Evolutionary conservation across 2,113 vertebrate genomes (phyloP).

Genomic region (Bubo blakistoni): DNA sequence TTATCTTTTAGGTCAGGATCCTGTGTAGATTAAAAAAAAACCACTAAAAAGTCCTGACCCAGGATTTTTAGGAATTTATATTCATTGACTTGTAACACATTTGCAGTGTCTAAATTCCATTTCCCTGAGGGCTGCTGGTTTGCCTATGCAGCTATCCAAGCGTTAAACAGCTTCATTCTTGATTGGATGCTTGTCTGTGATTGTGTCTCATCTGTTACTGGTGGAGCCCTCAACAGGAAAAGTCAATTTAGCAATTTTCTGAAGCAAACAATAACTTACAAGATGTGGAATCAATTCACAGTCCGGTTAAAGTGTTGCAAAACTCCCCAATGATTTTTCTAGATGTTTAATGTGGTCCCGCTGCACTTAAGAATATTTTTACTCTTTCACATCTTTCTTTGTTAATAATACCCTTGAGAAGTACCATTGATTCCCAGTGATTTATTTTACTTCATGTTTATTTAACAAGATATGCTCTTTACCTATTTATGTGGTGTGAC

Average conservation of each 20-base stretch:
- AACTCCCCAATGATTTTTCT: not conserved
- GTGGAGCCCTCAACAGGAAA: not conserved
- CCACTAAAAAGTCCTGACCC: not conserved
- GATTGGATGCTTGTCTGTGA: not conserved
- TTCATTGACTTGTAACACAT: not conserved
- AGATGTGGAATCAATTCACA: not conserved
- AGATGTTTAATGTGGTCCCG: not conserved
- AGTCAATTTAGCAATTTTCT: not conserved
- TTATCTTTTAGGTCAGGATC: not conserved
- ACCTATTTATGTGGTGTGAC: not conserved
- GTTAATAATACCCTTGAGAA: not conserved
- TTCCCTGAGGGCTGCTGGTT: not conserved
- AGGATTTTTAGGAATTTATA: not conserved
- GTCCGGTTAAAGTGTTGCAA: not conserved
- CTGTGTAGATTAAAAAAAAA: fast-evolving
- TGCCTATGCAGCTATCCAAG: not conserved
- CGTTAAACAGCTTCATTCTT: not conserved
- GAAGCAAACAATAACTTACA: not conserved
- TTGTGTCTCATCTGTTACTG: not conserved
- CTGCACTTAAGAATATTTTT: not conserved
- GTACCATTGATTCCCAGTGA: not conserved
- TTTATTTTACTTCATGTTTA: not conserved
- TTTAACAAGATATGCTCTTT: not conserved
- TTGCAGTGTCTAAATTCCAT: not conserved
- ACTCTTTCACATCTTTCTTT: not conserved